Evolutionary conservation across 1,140 invertebrate genomes (phyloP).

Genomic region (Liolophura sinensis): DNA sequence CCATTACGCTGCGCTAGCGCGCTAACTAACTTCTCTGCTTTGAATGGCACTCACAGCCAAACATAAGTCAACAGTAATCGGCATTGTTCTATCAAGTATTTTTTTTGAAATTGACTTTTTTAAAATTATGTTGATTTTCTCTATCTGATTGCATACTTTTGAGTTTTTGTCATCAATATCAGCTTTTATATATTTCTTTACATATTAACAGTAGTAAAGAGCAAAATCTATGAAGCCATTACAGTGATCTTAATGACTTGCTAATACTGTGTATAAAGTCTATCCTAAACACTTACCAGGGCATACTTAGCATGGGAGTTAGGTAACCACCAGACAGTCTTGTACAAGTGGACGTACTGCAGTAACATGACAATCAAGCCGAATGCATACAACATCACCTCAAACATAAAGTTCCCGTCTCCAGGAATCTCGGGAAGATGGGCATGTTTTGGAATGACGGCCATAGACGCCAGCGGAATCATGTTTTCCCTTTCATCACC

Average conservation of each 20-base stretch:
- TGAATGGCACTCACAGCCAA: too few species aligned
- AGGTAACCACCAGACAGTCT: conserved; percentile 96
- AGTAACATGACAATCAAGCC: conserved; percentile 71
- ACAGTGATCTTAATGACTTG: neutral
- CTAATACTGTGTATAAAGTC: neutral
- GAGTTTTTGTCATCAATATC: too few species aligned
- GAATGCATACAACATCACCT: conserved; percentile 78
- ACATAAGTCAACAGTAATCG: too few species aligned
- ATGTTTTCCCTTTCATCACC: conserved; percentile 46
- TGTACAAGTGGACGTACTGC: conserved; percentile 93
- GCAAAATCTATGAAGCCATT: neutral
- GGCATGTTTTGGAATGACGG: conserved; percentile 50
- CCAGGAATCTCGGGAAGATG: conserved; percentile 76
- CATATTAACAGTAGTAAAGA: neutral
- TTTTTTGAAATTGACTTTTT: too few species aligned
- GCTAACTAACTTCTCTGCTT: too few species aligned
- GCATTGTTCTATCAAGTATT: too few species aligned
- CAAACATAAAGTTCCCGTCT: conserved; percentile 84
- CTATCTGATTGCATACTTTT: too few species aligned
- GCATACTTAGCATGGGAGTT: conserved; percentile 86
- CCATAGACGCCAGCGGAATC: conserved; percentile 47
- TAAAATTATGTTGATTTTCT: too few species aligned
- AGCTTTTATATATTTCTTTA: too few species aligned
- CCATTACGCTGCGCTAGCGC: too few species aligned
- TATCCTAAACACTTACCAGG: conserved; percentile 69